Conservation (phyloP, 2,113 vertebrate genomes). For the Misgurnus mizolepis region DNA sequence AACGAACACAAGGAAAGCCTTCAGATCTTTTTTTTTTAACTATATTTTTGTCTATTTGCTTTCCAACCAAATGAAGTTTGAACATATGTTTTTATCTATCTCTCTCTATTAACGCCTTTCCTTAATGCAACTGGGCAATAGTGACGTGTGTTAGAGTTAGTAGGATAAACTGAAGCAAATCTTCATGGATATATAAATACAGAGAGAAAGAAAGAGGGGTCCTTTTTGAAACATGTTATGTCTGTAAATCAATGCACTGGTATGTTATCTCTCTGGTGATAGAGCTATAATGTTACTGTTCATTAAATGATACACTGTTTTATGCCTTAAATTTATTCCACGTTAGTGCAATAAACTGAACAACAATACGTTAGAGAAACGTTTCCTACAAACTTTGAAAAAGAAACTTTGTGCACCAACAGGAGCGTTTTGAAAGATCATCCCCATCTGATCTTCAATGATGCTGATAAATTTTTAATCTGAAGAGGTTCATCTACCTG, state of each 20-base stretch:
- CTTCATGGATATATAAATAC: background rate
- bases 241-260: background rate
- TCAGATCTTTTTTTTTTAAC: background rate
- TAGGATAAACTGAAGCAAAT: background rate
- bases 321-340: slow-evolving; percentile 24
- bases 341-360: background rate
- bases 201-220: background rate
- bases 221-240: slow-evolving; percentile 19
- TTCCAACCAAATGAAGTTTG: background rate
- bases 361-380: background rate
- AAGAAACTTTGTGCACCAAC: background rate
- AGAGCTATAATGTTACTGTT: too few species aligned
- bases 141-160: background rate
- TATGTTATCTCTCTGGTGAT: too few species aligned
- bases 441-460: background rate
- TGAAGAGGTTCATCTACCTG: background rate
- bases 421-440: background rate
- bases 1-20: slow-evolving; percentile 13
- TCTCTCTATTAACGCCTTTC: slow-evolving; percentile 55
- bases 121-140: slow-evolving; percentile 59
- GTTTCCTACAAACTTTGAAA: background rate
- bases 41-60: slow-evolving; percentile 3
- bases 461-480: background rate
- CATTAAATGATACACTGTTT: background rate
- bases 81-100: background rate